These are phyloP conservation scores for Adineta ricciae DNA, from an alignment of 2,888 invertebrate species.

Conservation along the genomic window DNA sequence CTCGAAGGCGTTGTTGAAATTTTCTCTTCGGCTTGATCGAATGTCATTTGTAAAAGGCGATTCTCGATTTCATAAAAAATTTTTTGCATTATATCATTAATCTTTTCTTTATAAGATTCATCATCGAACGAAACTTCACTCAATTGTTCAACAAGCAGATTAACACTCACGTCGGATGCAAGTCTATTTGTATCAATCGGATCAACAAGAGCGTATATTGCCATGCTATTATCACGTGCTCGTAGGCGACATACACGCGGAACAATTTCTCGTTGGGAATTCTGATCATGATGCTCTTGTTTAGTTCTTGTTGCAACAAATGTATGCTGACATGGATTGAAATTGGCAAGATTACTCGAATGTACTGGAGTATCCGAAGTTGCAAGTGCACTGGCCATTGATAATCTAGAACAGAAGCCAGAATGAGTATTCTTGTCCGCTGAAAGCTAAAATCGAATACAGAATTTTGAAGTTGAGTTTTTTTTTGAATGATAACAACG, in stretches of 20 bases:
- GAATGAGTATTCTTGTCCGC: background rate
- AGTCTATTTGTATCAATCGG: background rate
- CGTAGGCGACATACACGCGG: slow-evolving; percentile 15
- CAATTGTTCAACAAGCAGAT: background rate
- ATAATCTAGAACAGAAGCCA: background rate
- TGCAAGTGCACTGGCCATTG: background rate
- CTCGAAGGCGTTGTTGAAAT: background rate
- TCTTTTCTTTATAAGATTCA: background rate
- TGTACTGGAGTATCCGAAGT: background rate
- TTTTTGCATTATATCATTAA: background rate
- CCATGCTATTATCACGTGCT: background rate
- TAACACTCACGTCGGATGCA: background rate
- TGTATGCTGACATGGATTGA: slow-evolving; percentile 7
- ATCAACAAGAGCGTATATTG: background rate
- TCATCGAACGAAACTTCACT: background rate
- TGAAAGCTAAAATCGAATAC: background rate
- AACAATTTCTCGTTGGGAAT: background rate
- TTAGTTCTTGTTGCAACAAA: background rate
- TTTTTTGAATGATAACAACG: no score
- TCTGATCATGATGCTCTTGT: background rate
- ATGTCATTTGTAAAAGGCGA: slow-evolving; percentile 10
- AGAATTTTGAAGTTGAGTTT: no score
- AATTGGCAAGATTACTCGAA: background rate
- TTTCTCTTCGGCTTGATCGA: slow-evolving; percentile 7
- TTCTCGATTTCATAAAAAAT: slow-evolving; percentile 1